Conservation (phyloP, 1,140 invertebrate species). For the Zaprionus taronus region DNA sequence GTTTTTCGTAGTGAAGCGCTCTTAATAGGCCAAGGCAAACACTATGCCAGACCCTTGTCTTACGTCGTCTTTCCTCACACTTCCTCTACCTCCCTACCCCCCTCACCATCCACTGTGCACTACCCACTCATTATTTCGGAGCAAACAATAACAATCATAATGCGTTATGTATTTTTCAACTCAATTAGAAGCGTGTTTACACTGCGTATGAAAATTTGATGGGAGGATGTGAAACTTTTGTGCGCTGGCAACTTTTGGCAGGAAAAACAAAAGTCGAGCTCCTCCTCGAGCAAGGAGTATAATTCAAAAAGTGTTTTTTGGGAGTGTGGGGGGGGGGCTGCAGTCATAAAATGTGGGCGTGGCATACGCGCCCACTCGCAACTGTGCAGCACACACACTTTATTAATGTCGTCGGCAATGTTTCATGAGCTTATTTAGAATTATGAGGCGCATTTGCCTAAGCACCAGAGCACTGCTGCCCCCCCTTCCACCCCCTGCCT, state of each 20-base stretch:
- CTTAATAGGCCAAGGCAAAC: constrained; percentile 75
- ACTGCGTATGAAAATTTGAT: constrained; percentile 77
- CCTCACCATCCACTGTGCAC: constrained; percentile 12
- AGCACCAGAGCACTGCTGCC: constrained; percentile 19
- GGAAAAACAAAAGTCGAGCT: constrained; percentile 37
- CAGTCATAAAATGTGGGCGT: constrained; percentile 22
- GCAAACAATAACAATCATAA: constrained; percentile 77
- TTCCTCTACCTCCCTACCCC: background rate
- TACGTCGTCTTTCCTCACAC: background rate
- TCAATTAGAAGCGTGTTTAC: constrained; percentile 82
- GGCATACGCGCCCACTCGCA: background rate
- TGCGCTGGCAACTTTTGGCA: constrained; percentile 52
- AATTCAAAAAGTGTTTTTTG: constrained; percentile 29
- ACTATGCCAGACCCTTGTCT: constrained; percentile 28
- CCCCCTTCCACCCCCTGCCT: background rate
- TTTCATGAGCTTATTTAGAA: constrained; percentile 59
- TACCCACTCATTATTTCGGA: constrained; percentile 63
- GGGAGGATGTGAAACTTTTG: constrained; percentile 53
- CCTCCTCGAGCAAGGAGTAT: constrained; percentile 12
- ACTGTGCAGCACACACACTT: constrained; percentile 14
- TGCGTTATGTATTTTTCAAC: constrained; percentile 82
- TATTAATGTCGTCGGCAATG: constrained; percentile 40
- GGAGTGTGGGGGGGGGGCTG: background rate
- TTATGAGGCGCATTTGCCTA: constrained; percentile 59
- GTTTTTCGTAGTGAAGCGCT: constrained; percentile 30